Evolutionary conservation across 2,888 invertebrate genomes (phyloP), one percentile per base, ranked within the genome.

Genomic region (Calameuta pallipes): DNA sequence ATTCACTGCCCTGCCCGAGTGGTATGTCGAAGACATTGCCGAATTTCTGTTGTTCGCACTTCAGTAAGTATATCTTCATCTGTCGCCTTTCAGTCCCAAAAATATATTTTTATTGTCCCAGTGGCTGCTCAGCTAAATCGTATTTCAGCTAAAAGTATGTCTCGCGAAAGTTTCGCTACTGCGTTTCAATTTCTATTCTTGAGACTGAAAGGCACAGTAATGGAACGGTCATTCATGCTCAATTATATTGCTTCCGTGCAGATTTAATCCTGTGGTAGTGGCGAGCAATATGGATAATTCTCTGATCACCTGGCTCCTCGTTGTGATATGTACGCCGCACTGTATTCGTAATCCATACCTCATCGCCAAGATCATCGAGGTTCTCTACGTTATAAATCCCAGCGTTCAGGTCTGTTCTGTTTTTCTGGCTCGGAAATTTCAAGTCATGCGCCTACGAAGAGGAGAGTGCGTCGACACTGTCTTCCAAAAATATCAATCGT

Each of bases 1-100:
- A 85, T 99, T 98, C 93, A 95, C 96, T 77, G 97, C 98, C 86
- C 94, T 98, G 89, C 99, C 99, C 70, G 99, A 99, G 93, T 99
- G 98, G 96, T 97, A 98, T 92, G 95, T 99, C 85, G 99, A 99
- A 92, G 99, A 99, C 91, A 96, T 99, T 86, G 98, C 99, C 15
- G 99, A 99, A 92, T 98, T 99, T 92, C 94, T 99, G 88, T 94
- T 98, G 56, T 98, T 98, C 90, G 95, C 97, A 4, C 94, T 98
- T 88, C 98, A 98, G 97, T 97, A 92, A 96, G 97, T 95, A 80
- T 80, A 79, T 34, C 69, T 78, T 74, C 70, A 4, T 75, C 3
- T 30, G n/a, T 13, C n/a, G 12, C 2, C 56, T 56, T 56, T 23
- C 56, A 56, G 56, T 56, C 23, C 56, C 56, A 56, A 23, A 56